Evolutionary conservation across 2,888 invertebrate species (phyloP), one percentile per base, ranked within the genome.

Genomic region (Nebria brevicollis): DNA sequence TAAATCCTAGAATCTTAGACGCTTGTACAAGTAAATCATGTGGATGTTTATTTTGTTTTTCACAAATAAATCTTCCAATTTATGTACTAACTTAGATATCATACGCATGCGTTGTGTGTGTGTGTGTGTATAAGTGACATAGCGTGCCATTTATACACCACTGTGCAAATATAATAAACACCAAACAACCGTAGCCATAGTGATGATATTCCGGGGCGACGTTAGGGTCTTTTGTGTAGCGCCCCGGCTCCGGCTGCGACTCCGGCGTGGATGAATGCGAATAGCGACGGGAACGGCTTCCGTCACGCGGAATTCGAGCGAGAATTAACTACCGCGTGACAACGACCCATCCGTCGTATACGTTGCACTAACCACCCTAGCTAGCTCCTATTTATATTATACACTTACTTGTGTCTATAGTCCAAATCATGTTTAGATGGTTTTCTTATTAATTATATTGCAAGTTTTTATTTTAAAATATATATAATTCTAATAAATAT

Each of bases 141-240:
- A 26, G 66, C 76, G 70, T 68, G 77, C 70, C 77, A 70, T 77
- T 77, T 78, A 78, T 73, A 73, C 78, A 66, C 73, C 73, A 78
- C 15, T 66, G 78, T 78, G 78, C 73, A 78, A 78, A 78, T 78
- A 78, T 78, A 78, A 78, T 78, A 78, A 73, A 78, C 78, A 78
- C 64, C 66, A 65, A 72, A 72, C 72, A 43, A 41, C 25, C 64
- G 78, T 78, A 43, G 25, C 77, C 77, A 77, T 77, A 72, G 77
- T 54, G n/a, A 77, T 77, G 43, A 66, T 77, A 73, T 73, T 75
- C 75, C 26, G 74, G 41, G 20, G 75, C 42, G 54, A 73, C 34
- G 70, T 54, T 54, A 70, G 70, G 70, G 70, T 34, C 70, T 70
- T 70, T 70, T 70, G 34, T 54, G 54, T 70, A 25, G 20, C 26